Conservation (phyloP, 2,888 invertebrate species). For the Dorcus hopei region DNA sequence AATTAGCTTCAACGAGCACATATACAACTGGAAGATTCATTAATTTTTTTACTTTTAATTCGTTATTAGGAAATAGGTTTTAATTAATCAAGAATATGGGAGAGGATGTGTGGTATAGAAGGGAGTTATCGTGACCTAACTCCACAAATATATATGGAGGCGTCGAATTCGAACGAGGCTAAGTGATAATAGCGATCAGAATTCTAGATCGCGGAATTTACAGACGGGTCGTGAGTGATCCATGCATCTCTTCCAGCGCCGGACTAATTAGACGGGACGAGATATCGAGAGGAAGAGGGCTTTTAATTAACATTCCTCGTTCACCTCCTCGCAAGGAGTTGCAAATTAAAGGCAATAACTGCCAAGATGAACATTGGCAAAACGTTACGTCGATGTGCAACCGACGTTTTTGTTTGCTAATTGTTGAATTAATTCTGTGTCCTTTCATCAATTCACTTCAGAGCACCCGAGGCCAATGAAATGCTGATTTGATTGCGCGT, state of each 20-base stretch:
- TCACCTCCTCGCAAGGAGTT: constrained; percentile 48
- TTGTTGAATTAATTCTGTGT: constrained; percentile 49
- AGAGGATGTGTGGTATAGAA: too few species aligned
- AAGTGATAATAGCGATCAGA: background rate
- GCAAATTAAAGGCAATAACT: constrained; percentile 52
- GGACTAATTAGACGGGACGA: constrained; percentile 39
- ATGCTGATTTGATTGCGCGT: constrained; percentile 32
- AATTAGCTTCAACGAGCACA: too few species aligned
- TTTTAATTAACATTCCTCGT: constrained; percentile 53
- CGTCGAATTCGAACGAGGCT: too few species aligned
- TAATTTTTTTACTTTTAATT: too few species aligned
- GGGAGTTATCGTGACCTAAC: too few species aligned
- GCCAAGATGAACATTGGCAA: constrained; percentile 45
- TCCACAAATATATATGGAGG: too few species aligned
- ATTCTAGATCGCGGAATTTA: background rate
- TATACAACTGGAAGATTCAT: too few species aligned
- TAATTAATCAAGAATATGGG: too few species aligned
- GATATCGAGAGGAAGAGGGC: constrained; percentile 38
- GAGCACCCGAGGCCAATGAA: constrained; percentile 29
- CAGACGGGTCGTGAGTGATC: constrained; percentile 30
- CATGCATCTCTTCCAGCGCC: constrained; percentile 21
- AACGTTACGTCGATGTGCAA: constrained; percentile 41
- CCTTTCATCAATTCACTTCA: constrained; percentile 41
- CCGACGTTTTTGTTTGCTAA: constrained; percentile 49
- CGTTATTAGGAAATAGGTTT: too few species aligned